These are phyloP conservation scores for Himalopsyche phryganea DNA, from an alignment of 1,140 invertebrate species.

Conservation along the genomic window DNA sequence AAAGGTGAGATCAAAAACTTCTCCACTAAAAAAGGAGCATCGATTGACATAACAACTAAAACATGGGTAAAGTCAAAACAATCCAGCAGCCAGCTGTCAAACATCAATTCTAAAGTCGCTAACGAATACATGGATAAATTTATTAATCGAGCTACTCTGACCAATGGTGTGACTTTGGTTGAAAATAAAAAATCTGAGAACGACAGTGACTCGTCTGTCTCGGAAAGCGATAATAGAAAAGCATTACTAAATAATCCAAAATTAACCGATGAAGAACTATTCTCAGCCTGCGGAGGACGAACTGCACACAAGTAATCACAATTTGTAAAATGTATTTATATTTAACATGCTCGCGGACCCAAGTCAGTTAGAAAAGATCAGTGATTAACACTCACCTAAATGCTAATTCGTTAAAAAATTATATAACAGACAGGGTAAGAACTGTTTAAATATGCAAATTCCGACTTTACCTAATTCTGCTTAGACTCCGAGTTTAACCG, in stretches of 20 bases:
- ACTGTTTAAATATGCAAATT: too few relatives aligned
- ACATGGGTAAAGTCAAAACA: slow-evolving; percentile 34
- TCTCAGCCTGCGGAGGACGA: slow-evolving; percentile 70
- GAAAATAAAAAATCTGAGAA: neutral
- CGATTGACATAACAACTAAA: slow-evolving; percentile 30
- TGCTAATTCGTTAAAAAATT: too few relatives aligned
- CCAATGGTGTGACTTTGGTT: slow-evolving; percentile 39
- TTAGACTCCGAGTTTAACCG: too few relatives aligned
- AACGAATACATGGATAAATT: slow-evolving; percentile 45
- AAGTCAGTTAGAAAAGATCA: too few relatives aligned
- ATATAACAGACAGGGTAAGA: too few relatives aligned
- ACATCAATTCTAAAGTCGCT: neutral
- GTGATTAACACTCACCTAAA: too few relatives aligned
- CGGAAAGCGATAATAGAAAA: slow-evolving; percentile 22
- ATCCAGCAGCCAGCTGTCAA: neutral
- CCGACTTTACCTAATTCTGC: too few relatives aligned
- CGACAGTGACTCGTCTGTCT: neutral
- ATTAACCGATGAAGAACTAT: slow-evolving; percentile 73
- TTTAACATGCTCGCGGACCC: too few relatives aligned
- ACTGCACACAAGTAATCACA: slow-evolving; percentile 73
- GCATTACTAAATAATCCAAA: slow-evolving; percentile 33
- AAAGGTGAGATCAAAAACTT: slow-evolving; percentile 37
- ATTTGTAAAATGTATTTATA: too few relatives aligned
- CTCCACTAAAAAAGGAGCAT: slow-evolving; percentile 4
- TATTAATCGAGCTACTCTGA: slow-evolving; percentile 48